phyloP scores from a whole-genome alignment of 2,113 vertebrate species.

The Numenius arquata region DNA sequence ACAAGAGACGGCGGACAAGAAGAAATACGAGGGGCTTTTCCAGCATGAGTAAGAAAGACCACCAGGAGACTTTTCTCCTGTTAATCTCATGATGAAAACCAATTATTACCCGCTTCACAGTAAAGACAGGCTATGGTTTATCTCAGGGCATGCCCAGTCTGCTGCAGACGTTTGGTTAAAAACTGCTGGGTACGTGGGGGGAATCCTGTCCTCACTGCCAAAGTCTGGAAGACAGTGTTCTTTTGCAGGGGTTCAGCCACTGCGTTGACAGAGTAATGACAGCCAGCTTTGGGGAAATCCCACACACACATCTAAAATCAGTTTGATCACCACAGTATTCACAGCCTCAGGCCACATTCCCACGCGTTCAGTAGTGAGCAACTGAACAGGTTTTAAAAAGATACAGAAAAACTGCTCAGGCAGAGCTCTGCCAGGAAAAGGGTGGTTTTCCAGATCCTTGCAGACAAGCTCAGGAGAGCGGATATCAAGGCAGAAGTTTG shows the following conservation, averaged over 20 bases:
- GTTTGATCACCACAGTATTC: slow-evolving; percentile 36
- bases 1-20: neutral
- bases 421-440: slow-evolving; percentile 25
- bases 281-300: slow-evolving; percentile 38
- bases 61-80: neutral
- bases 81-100: neutral
- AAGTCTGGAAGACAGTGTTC: neutral
- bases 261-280: neutral
- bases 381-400: slow-evolving; percentile 48
- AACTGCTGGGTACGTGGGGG: neutral
- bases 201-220: neutral
- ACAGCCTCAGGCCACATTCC: slow-evolving; percentile 34
- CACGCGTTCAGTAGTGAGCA: neutral
- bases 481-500: neutral
- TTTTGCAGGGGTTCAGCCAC: neutral
- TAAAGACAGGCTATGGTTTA: neutral
- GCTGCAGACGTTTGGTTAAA: neutral
- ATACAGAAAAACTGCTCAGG: neutral
- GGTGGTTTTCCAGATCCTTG: neutral
- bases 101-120: neutral
- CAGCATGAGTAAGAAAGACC: neutral
- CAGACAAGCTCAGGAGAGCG: neutral
- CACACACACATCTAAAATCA: slow-evolving; percentile 11
- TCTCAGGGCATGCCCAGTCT: neutral
- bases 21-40: neutral